Percentiles rank a stretch among this genome's conserved stretches.
phyloP scores from a whole-genome alignment of 53 echinoderm and acorn worm genomes.

The Echinometra lucunter region DNA sequence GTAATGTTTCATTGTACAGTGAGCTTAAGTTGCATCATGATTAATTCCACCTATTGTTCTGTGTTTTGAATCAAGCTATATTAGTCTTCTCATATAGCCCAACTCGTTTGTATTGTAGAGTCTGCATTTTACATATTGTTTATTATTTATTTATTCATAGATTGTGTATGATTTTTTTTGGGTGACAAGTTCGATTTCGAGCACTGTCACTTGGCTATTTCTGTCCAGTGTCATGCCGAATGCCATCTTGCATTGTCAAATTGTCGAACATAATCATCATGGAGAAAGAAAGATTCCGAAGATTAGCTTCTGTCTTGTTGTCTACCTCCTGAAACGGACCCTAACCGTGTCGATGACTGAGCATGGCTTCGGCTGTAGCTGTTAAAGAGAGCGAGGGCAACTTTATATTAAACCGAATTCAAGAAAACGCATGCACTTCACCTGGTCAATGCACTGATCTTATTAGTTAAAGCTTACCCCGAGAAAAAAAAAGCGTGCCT shows the following conservation, averaged over 20 bases:
- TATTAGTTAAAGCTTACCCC: conserved; percentile 41
- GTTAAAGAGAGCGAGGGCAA: conserved; percentile 23
- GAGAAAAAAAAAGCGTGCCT: conserved; percentile 43
- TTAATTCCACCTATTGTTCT: too few species aligned
- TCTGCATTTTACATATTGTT: too few species aligned
- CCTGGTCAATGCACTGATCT: conserved; percentile 68
- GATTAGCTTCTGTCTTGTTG: background rate
- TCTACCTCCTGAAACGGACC: background rate
- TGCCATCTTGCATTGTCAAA: background rate
- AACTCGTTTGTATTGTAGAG: too few species aligned
- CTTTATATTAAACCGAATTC: conserved; percentile 5
- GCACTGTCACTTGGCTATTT: background rate
- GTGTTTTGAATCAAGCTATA: too few species aligned
- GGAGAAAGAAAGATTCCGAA: background rate
- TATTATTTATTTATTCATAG: too few species aligned
- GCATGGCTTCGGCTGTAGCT: background rate
- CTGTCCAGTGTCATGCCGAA: background rate
- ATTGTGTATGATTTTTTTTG: too few species aligned
- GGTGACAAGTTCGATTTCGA: background rate
- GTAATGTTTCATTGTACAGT: too few species aligned
- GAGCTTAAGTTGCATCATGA: too few species aligned
- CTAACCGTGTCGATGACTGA: background rate
- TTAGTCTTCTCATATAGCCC: too few species aligned
- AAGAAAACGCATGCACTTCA: conserved; percentile 48
- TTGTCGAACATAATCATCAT: background rate